Evolutionary conservation across 1,140 invertebrate species (phyloP).

Genomic region (Parasteatoda tepidariorum): DNA sequence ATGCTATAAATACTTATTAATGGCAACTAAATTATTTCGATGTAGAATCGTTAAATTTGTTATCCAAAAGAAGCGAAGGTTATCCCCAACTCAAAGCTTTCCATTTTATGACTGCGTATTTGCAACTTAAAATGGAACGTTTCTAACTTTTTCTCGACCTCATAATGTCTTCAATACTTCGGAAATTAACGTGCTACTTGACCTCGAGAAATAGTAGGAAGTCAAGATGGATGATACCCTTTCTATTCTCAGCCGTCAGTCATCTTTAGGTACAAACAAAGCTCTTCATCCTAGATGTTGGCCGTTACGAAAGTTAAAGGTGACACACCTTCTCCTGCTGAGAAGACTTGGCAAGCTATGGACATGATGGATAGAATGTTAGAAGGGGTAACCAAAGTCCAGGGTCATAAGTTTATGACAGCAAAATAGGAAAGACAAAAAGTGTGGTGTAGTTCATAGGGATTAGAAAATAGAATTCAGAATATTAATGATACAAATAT

Average conservation of each 20-base stretch:
- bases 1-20: too few species aligned
- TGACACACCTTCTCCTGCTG: slow-evolving; percentile 40
- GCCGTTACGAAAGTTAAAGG: slow-evolving; percentile 7
- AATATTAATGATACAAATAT: too few species aligned
- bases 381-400: slow-evolving; percentile 32
- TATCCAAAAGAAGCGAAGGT: too few species aligned
- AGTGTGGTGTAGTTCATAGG: background rate
- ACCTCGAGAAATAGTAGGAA: slow-evolving; percentile 41
- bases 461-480: background rate
- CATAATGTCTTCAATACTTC: slow-evolving; percentile 32
- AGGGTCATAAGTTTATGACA: slow-evolving; percentile 38
- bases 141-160: slow-evolving; percentile 31
- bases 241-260: background rate
- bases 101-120: too few species aligned
- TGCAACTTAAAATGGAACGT: too few species aligned
- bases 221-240: slow-evolving; percentile 38
- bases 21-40: too few species aligned
- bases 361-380: slow-evolving; percentile 35
- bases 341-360: slow-evolving; percentile 1
- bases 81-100: too few species aligned
- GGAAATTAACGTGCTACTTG: slow-evolving; percentile 33
- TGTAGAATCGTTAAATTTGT: too few species aligned
- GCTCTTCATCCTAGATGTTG: background rate
- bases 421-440: slow-evolving; percentile 12
- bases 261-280: background rate